phyloP scores from a whole-genome alignment of 2,113 vertebrate genomes.

The Gadus chalcogrammus region DNA sequence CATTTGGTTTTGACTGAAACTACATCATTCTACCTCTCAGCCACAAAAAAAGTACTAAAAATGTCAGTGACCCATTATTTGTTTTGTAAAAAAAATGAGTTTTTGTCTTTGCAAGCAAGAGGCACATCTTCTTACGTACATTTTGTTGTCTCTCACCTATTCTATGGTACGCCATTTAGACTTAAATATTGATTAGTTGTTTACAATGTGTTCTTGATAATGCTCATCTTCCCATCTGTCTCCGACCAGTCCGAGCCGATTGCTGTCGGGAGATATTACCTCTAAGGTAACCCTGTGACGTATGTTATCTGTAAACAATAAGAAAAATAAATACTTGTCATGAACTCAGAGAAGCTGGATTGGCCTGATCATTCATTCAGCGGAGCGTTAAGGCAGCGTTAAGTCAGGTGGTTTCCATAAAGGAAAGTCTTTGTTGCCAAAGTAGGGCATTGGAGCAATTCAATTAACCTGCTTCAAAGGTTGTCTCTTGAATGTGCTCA shows the following conservation, averaged over 20 bases:
- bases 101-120: conserved; percentile 67
- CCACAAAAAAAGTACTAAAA: conserved; percentile 66
- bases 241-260: conserved; percentile 52
- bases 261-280: conserved; percentile 64
- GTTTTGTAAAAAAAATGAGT: conserved; percentile 70
- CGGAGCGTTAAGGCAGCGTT: conserved; percentile 8
- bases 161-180: conserved; percentile 72
- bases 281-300: conserved; percentile 73
- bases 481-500: too few relatives aligned
- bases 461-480: too few relatives aligned
- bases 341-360: conserved; percentile 58
- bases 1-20: conserved; percentile 60
- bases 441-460: too few relatives aligned
- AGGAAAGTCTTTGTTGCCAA: too few relatives aligned
- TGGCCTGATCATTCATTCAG: conserved; percentile 58
- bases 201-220: conserved; percentile 74
- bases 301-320: conserved; percentile 74
- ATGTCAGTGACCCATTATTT: conserved; percentile 66
- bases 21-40: conserved; percentile 85
- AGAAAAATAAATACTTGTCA: conserved; percentile 71
- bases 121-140: conserved; percentile 69
- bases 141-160: conserved; percentile 70
- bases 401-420: conserved; percentile 17
- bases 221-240: conserved; percentile 63
- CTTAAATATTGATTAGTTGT: conserved; percentile 75